Base-by-base conservation (phyloP, 2,797 vertebrate species). In the Lacerta agilis region DNA sequence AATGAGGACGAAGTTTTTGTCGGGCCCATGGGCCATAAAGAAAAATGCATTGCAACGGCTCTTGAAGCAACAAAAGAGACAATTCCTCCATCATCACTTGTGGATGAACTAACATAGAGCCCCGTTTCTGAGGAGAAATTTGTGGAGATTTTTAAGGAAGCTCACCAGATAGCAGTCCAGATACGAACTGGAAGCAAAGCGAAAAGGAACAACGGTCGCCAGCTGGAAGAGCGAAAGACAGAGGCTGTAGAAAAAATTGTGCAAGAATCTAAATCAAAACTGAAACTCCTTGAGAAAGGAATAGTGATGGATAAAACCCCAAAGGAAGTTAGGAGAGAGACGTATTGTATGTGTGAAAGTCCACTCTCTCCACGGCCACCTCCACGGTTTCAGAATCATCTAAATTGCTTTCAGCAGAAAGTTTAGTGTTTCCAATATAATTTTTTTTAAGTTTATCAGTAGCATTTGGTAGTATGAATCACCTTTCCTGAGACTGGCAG, bases 131-230 rank as follows among this genome's bases (percentile, higher is more conserved):
- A 95, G 73, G 98, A 98, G 18, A 98, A 97, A 89, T 97, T 98
- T 83, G 97, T 98, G 25, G 97, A 98, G 64, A 98, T 99, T 79
- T 97, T 97, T 86, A 97, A 97, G 93, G 99, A 99, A 95, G 99
- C 99, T 18, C 97, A 92, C 88, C 92, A 96, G 64, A 71, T 99
- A 67, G 98, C 98, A 10, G 87, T 95, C n/a, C 97, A 97, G 84
- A 95, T 99, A 45, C 96, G 97, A 91, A 92, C 88, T 66, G 79
- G 79, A 85, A 91, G 8, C 49, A 93, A 92, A 89, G 77, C 67
- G 25, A 25, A 91, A 64, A 90, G 78, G 0, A 83, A 90, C 43
- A 90, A 66, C 29, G 76, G 61, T 10, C 29, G 29, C 10, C 72
- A 72, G 69, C 64, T 84, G 0, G 58, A 82, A 66, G 91, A 93